phyloP scores from a whole-genome alignment of 2,888 invertebrate species.

The Machimus rusticus region DNA sequence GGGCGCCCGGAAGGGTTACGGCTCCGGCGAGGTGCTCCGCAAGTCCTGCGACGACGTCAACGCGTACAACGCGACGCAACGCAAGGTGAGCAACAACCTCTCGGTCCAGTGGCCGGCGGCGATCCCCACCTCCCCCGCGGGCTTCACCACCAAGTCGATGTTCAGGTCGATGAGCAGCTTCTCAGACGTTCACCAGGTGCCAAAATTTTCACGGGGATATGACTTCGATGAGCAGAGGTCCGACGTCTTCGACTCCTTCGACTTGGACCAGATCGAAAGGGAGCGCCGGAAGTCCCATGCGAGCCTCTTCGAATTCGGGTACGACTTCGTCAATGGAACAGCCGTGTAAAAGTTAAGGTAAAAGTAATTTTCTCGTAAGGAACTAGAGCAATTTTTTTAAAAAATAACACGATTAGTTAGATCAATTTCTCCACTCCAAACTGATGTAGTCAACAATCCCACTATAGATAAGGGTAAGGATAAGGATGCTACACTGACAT shows the following conservation, averaged over 20 bases:
- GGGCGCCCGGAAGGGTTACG: neutral
- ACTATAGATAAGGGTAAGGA: neutral
- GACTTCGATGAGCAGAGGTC: slow-evolving; percentile 55
- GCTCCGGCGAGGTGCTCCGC: slow-evolving; percentile 47
- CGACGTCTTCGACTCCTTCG: slow-evolving; percentile 55
- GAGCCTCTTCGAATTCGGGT: slow-evolving; percentile 56
- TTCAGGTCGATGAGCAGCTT: neutral
- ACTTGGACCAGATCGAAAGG: slow-evolving; percentile 61
- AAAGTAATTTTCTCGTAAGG: neutral
- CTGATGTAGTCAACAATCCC: neutral
- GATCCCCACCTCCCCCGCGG: slow-evolving; percentile 61
- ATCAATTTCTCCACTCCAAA: neutral
- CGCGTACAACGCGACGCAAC: slow-evolving; percentile 1
- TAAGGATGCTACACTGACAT: no score
- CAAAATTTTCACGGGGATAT: slow-evolving; percentile 54
- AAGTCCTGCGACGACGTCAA: slow-evolving; percentile 53
- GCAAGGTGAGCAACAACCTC: slow-evolving; percentile 43
- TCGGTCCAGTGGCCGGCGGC: slow-evolving; percentile 60
- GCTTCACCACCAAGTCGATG: slow-evolving; percentile 53
- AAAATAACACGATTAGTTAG: neutral
- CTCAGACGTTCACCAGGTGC: neutral
- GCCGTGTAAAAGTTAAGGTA: slow-evolving; percentile 53
- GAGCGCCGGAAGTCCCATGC: slow-evolving; percentile 62
- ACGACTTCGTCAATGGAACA: slow-evolving; percentile 60
- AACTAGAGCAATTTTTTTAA: neutral